phyloP scores from a whole-genome alignment of 2,888 invertebrate genomes.

The Calliopum simillimum region DNA sequence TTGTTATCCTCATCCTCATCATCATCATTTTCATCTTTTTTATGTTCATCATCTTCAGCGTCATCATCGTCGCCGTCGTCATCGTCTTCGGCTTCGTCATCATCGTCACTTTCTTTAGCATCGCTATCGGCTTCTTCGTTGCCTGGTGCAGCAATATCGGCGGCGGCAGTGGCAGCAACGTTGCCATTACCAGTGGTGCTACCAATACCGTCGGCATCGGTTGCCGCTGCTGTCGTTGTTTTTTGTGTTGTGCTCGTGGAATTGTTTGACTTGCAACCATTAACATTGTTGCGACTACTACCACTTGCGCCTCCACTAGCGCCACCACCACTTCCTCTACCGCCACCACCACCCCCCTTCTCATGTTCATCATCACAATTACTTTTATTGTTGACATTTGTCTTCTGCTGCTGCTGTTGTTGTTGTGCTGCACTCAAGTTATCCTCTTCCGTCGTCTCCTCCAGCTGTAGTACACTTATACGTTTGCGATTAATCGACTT shows the following conservation, averaged over 20 bases:
- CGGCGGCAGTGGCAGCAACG: conserved; percentile 6
- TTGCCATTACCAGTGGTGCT: conserved; percentile 32
- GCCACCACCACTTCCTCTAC: conserved; percentile 28
- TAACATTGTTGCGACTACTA: conserved; percentile 35
- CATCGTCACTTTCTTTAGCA: conserved; percentile 17
- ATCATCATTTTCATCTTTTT: conserved; percentile 33
- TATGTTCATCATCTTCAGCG: conserved; percentile 49
- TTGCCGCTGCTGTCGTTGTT: background rate
- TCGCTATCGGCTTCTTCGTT: background rate
- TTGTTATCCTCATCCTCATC: conserved; percentile 19
- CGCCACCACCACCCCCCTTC: conserved; percentile 20
- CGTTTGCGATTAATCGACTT: conserved; percentile 88
- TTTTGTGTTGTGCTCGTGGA: background rate
- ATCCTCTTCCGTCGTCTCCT: conserved; percentile 27
- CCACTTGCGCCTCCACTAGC: conserved; percentile 30
- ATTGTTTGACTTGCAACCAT: conserved; percentile 31
- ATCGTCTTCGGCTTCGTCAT: conserved; percentile 14
- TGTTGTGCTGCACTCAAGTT: conserved; percentile 40
- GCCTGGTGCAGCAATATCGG: background rate
- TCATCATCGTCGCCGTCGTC: conserved; percentile 42
- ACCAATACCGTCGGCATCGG: conserved; percentile 14
- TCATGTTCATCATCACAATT: conserved; percentile 42
- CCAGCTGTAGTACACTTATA: conserved; percentile 76
- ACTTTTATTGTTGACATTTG: conserved; percentile 36
- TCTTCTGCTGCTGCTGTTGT: conserved; percentile 37